Evolutionary conservation across 2,113 vertebrate species (phyloP).

Genomic region (Podarcis raffonei): DNA sequence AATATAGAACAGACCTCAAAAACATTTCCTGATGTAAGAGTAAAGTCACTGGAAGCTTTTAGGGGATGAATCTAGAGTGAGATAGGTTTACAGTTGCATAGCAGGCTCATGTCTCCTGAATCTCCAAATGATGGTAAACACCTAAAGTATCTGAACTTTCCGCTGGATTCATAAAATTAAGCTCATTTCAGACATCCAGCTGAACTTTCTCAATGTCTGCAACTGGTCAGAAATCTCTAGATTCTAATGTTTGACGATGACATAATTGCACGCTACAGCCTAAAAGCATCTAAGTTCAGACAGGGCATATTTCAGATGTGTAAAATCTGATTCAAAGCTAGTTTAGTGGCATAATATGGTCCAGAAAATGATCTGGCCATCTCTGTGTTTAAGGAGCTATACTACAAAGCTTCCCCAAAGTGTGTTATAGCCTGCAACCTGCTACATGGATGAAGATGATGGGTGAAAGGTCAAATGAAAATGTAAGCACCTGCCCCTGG

Average conservation of each 20-base stretch:
- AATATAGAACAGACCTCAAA: constrained; percentile 41
- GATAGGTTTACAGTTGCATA: neutral
- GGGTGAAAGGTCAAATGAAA: constrained; percentile 52
- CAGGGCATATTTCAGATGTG: neutral
- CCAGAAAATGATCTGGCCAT: neutral
- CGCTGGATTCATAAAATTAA: neutral
- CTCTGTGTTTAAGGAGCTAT: neutral
- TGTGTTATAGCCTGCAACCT: neutral
- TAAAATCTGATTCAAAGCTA: neutral
- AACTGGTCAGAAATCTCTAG: neutral
- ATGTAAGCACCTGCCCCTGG: constrained; percentile 4
- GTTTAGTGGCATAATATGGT: neutral
- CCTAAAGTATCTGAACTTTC: neutral
- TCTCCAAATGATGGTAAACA: neutral
- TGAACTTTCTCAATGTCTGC: neutral
- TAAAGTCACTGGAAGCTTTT: neutral
- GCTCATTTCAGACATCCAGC: neutral
- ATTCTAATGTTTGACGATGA: neutral
- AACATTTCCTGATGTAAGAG: neutral
- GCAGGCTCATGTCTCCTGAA: too few species aligned
- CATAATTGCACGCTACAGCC: neutral
- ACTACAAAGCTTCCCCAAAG: neutral
- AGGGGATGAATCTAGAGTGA: neutral
- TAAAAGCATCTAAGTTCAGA: neutral
- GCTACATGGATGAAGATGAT: constrained; percentile 42